A percentile compares a stretch with the other conserved stretches of the same genome.
phyloP scores from a whole-genome alignment of 2,888 invertebrate species.

The Synanthedon formicaeformis region DNA sequence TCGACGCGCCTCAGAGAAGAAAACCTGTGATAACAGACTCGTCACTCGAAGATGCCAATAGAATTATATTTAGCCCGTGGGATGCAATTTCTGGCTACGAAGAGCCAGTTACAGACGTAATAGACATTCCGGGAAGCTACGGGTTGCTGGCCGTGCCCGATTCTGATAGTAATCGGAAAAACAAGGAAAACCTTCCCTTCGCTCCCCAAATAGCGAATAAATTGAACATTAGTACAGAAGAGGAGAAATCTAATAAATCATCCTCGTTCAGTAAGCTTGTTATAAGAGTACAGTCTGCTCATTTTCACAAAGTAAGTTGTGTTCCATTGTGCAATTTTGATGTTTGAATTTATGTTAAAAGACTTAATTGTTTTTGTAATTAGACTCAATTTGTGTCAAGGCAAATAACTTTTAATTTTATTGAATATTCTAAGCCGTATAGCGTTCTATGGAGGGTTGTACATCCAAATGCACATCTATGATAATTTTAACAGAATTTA shows the following conservation, averaged over 20 bases:
- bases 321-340: conserved; percentile 3
- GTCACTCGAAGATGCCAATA: conserved; percentile 64
- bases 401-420: too few relatives aligned
- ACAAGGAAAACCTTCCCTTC: conserved; percentile 33
- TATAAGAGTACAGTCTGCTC: conserved; percentile 60
- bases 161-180: conserved; percentile 38
- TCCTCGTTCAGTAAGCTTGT: conserved; percentile 63
- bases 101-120: conserved; percentile 54
- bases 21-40: conserved; percentile 55
- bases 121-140: conserved; percentile 57
- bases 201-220: conserved; percentile 53
- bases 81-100: conserved; percentile 60
- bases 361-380: too few relatives aligned
- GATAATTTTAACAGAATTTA: too few relatives aligned
- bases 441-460: too few relatives aligned
- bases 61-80: conserved; percentile 69
- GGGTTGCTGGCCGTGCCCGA: conserved; percentile 25
- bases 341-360: not conserved
- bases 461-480: too few relatives aligned
- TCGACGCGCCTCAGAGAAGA: conserved; percentile 32
- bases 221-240: conserved; percentile 57
- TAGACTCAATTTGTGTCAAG: too few relatives aligned
- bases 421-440: too few relatives aligned
- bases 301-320: conserved; percentile 58
- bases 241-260: conserved; percentile 64